A percentile compares a stretch with the other conserved stretches of the same genome.
These are phyloP conservation scores for Macaca mulatta DNA, from an alignment of 2,113 vertebrate genomes.

Conservation along the genomic window DNA sequence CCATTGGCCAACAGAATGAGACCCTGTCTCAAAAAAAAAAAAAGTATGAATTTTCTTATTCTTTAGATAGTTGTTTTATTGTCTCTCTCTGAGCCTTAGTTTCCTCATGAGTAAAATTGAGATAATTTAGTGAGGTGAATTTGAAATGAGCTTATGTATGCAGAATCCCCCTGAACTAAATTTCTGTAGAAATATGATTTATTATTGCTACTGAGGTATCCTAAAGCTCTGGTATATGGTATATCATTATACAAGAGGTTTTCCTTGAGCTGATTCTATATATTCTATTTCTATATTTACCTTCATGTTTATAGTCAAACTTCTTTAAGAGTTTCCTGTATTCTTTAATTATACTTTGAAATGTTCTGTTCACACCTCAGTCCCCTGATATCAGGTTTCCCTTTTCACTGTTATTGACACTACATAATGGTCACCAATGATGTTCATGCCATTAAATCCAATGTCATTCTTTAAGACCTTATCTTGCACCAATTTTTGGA, in stretches of 20 bases:
- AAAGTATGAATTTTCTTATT: constrained; percentile 24
- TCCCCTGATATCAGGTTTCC: background rate
- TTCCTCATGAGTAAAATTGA: constrained; percentile 36
- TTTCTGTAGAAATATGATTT: background rate
- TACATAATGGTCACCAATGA: background rate
- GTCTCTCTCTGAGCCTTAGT: background rate
- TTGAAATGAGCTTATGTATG: constrained; percentile 19
- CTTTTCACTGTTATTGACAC: background rate
- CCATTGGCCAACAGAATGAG: too few relatives aligned
- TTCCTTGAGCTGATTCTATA: background rate
- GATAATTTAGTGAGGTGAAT: constrained; percentile 4
- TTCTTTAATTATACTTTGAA: background rate
- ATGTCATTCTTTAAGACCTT: background rate
- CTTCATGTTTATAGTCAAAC: background rate
- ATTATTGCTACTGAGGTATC: background rate
- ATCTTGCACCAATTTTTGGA: background rate
- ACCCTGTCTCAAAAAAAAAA: too few relatives aligned
- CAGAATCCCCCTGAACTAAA: background rate
- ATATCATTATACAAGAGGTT: background rate
- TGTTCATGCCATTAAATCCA: background rate
- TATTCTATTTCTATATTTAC: background rate
- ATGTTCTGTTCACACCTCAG: background rate
- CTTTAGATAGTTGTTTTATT: background rate
- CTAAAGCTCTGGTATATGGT: background rate
- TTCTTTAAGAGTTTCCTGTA: background rate